phyloP scores from a whole-genome alignment of 2,113 vertebrate genomes.

The Lipotes vexillifer region DNA sequence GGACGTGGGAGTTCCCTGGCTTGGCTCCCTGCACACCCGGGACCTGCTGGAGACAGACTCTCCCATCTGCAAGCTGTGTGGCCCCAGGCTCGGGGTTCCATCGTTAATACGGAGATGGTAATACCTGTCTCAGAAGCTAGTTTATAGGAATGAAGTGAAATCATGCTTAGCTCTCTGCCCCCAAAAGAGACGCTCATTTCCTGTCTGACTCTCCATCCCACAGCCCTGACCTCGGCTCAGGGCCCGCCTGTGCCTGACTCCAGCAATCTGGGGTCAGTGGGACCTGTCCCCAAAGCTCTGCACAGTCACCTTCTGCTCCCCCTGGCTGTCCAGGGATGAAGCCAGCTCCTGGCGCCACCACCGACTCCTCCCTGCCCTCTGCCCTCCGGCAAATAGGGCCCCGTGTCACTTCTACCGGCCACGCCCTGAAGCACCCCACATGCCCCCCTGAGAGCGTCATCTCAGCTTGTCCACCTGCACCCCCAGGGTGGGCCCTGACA shows the following conservation, averaged over 20 bases:
- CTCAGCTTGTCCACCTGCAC: background rate
- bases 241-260: background rate
- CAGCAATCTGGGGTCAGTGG: background rate
- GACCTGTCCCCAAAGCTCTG: background rate
- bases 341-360: background rate
- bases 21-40: background rate
- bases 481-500: background rate
- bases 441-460: background rate
- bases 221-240: background rate
- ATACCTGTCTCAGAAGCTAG: background rate
- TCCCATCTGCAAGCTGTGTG: background rate
- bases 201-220: background rate
- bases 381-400: background rate
- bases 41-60: background rate
- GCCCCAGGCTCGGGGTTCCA: background rate
- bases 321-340: background rate
- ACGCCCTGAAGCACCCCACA: background rate
- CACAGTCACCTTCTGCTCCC: background rate
- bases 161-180: background rate
- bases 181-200: background rate
- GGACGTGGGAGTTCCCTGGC: background rate
- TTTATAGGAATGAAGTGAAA: background rate
- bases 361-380: background rate
- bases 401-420: background rate
- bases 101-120: too few species aligned